Percentiles rank a stretch among this genome's conserved stretches.
Conservation (phyloP, 2,797 vertebrate species). For the Hydrophis major region DNA sequence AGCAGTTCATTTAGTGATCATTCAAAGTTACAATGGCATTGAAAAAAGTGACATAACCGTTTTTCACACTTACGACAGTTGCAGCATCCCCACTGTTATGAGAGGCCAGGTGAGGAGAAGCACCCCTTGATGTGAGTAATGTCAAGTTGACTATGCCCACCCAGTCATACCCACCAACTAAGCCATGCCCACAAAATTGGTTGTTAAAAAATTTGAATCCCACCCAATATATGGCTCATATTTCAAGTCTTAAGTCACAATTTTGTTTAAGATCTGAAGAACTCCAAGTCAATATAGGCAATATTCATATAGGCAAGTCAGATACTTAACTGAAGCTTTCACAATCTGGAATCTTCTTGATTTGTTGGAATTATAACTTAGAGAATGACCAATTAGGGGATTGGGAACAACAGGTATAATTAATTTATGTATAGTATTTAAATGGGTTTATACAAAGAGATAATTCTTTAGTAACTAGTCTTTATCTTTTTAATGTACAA, state of each 20-base stretch:
- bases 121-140: no score
- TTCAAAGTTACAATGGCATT: no score
- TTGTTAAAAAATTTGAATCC: no score
- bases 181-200: no score
- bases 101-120: no score
- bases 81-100: no score
- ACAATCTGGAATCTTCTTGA: background rate
- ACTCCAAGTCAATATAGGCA: background rate
- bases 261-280: background rate
- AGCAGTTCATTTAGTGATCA: no score
- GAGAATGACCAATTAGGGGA: background rate
- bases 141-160: no score
- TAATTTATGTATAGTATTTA: background rate
- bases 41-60: no score
- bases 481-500: conserved; percentile 42
- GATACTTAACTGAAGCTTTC: background rate
- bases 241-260: background rate
- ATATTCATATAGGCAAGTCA: background rate
- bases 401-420: background rate
- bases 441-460: background rate
- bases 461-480: conserved; percentile 3
- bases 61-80: no score
- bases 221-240: background rate
- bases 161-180: no score
- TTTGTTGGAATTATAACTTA: background rate